phyloP scores from a whole-genome alignment of 2,888 invertebrate genomes.

The Osedax frankpressi region DNA sequence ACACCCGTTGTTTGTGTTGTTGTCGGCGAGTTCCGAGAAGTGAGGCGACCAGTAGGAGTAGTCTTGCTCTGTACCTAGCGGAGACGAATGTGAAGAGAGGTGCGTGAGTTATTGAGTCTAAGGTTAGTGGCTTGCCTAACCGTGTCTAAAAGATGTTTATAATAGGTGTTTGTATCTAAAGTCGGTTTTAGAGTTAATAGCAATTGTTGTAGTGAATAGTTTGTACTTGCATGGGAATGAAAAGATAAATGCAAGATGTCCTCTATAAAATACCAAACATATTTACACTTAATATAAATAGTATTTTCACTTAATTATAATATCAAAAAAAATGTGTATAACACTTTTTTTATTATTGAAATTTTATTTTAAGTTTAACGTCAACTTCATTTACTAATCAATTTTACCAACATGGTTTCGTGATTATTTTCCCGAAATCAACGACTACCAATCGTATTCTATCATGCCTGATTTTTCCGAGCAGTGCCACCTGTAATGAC shows the following conservation, averaged over 20 bases:
- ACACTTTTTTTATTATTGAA: too few species aligned
- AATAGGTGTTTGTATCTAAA: background rate
- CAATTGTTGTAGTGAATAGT: too few species aligned
- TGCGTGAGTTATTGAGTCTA: background rate
- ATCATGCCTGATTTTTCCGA: background rate
- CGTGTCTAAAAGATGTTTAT: background rate
- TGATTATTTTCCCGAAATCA: background rate
- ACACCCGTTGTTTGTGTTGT: background rate
- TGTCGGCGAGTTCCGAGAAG: too few species aligned
- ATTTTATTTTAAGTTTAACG: too few species aligned
- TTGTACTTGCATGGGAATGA: too few species aligned
- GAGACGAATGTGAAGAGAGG: background rate
- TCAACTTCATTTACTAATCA: background rate
- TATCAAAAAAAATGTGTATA: background rate
- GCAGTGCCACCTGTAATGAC: background rate
- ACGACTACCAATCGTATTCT: background rate
- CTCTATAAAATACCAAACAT: too few species aligned
- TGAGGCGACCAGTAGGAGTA: background rate
- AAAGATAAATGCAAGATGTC: too few species aligned
- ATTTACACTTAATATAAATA: background rate
- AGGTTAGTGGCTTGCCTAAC: background rate
- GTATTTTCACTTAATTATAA: background rate
- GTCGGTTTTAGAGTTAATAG: too few species aligned
- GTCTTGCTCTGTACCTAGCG: background rate
- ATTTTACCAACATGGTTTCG: background rate